Conservation (phyloP, 2,888 invertebrate genomes). For the Xanthorhoe designata region DNA sequence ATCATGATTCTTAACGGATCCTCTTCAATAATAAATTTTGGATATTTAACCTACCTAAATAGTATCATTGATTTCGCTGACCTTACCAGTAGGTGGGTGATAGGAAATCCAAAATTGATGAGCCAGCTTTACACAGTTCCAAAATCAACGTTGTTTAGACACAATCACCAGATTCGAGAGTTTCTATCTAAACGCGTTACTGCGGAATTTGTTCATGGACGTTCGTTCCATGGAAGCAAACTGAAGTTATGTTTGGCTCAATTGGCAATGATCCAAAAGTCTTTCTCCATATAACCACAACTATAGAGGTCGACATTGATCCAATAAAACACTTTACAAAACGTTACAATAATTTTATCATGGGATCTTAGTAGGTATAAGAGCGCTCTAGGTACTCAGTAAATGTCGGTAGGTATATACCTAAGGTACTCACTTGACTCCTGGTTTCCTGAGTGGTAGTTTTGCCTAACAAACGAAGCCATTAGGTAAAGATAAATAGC, state of each 20-base stretch:
- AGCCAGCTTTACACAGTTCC: conserved; percentile 87
- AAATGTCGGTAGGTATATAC: conserved; percentile 6
- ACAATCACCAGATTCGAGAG: conserved; percentile 46
- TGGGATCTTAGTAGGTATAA: no score
- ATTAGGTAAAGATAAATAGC: background rate
- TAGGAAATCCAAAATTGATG: conserved; percentile 95
- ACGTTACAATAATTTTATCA: no score
- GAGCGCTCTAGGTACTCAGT: no score
- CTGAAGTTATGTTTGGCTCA: conserved; percentile 59
- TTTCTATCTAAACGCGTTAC: conserved; percentile 54
- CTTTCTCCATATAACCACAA: conserved; percentile 26
- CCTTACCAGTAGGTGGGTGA: conserved; percentile 90
- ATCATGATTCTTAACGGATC: no score
- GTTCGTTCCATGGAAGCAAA: conserved; percentile 72
- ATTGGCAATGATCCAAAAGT: conserved; percentile 67
- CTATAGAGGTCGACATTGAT: conserved; percentile 9
- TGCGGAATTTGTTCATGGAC: conserved; percentile 77
- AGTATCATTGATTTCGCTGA: background rate
- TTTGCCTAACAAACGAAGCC: background rate
- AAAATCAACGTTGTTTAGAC: conserved; percentile 21
- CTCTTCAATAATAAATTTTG: no score
- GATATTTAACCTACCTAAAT: background rate
- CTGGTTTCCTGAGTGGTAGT: background rate
- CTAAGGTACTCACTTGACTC: background rate
- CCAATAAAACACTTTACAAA: background rate